Evolutionary conservation across 64 coral and sea anemone genomes (phyloP).

Genomic region (Actinia equina): DNA sequence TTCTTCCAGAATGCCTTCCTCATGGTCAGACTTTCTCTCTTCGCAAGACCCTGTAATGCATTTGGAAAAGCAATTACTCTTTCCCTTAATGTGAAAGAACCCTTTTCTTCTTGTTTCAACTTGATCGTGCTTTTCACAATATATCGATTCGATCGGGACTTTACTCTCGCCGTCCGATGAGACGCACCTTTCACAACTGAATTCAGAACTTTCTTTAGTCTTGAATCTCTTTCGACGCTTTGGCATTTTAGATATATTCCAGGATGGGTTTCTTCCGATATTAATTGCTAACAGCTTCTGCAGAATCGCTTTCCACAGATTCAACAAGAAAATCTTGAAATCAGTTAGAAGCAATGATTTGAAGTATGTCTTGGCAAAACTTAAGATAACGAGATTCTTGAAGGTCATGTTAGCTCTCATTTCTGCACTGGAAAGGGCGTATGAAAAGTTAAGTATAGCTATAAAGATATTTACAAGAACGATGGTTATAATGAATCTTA

Average conservation of each 20-base stretch:
- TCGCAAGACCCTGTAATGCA: background rate
- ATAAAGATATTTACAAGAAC: slow-evolving; percentile 69
- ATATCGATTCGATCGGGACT: background rate
- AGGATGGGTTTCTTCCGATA: background rate
- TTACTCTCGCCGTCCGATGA: background rate
- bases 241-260: background rate
- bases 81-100: background rate
- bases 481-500: slow-evolving; percentile 10
- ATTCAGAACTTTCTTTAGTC: background rate
- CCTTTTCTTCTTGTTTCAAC: background rate
- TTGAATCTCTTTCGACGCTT: background rate
- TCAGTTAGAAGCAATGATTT: background rate
- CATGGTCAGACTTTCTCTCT: background rate
- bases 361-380: background rate
- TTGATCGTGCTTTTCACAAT: background rate
- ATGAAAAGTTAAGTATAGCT: slow-evolving; percentile 58
- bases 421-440: background rate
- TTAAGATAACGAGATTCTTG: background rate
- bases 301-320: background rate
- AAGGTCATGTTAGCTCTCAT: background rate
- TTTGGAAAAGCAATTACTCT: background rate
- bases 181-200: background rate
- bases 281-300: background rate
- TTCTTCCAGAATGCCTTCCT: background rate
- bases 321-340: background rate